Conservation (phyloP, 2,113 vertebrate species). For the Campylorhamphus procurvoides region DNA sequence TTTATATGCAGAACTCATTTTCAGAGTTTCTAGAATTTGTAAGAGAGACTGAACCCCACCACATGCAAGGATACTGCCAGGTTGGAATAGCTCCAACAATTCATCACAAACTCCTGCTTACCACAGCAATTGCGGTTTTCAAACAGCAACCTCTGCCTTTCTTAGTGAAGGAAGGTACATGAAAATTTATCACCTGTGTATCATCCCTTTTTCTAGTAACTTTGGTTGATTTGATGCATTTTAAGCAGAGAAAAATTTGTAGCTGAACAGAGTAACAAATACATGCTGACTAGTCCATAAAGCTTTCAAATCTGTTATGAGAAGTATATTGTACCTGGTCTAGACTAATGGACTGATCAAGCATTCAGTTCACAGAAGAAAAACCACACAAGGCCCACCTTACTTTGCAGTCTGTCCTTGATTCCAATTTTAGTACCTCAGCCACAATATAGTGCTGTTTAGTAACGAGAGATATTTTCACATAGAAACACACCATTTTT, state of each 20-base stretch:
- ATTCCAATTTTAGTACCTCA: not conserved
- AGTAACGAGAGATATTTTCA: not conserved
- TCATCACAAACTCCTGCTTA: not conserved
- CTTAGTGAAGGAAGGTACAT: not conserved
- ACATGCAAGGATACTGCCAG: not conserved
- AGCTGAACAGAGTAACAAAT: not conserved
- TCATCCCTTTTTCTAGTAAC: not conserved
- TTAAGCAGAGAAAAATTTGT: not conserved
- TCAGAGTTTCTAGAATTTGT: not conserved
- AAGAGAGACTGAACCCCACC: not conserved
- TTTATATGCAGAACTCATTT: not conserved
- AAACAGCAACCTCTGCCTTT: not conserved
- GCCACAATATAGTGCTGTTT: not conserved
- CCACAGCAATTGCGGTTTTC: not conserved
- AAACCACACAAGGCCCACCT: rapidly evolving
- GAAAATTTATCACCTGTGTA: not conserved
- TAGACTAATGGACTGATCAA: not conserved
- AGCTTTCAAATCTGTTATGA: not conserved
- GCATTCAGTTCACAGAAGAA: not conserved
- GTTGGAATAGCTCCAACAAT: not conserved
- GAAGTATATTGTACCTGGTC: not conserved
- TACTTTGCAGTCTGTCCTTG: not conserved
- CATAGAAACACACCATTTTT: rapidly evolving
- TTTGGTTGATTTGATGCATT: not conserved
- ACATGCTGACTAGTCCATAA: rapidly evolving